Evolutionary conservation across 2,797 vertebrate genomes (phyloP).

Genomic region (Neosalanx taihuensis): DNA sequence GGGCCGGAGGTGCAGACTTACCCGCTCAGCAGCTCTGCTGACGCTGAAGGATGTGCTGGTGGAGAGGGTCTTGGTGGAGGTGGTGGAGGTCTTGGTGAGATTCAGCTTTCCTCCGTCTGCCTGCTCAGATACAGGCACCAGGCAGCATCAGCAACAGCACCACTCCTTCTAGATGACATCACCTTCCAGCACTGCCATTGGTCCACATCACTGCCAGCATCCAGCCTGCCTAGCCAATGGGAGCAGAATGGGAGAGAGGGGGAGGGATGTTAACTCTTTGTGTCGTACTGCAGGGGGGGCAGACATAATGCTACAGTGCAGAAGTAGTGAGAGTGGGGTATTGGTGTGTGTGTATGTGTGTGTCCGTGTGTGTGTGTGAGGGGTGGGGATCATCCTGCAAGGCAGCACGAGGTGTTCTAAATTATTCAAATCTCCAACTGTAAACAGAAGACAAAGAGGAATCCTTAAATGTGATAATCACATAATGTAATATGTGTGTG

Average conservation of each 20-base stretch:
- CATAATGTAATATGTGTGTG: background rate
- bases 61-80: background rate
- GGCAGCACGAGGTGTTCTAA: conserved; percentile 36
- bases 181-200: conserved; percentile 60
- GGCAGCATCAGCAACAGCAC: conserved; percentile 73
- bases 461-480: conserved; percentile 11
- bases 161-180: conserved; percentile 69
- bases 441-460: conserved; percentile 28
- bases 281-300: conserved; percentile 63
- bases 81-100: background rate
- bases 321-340: conserved; percentile 39
- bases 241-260: conserved; percentile 27
- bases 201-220: conserved; percentile 61
- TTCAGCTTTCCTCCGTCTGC: conserved; percentile 56
- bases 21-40: conserved; percentile 44
- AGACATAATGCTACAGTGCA: conserved; percentile 43
- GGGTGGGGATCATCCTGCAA: conserved; percentile 39
- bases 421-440: conserved; percentile 53
- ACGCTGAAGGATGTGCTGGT: conserved; percentile 26
- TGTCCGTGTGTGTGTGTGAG: conserved; percentile 31
- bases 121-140: conserved; percentile 61
- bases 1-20: conserved; percentile 39
- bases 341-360: conserved; percentile 6
- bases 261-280: conserved; percentile 56
- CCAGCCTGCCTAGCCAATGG: conserved; percentile 51